phyloP scores from a whole-genome alignment of 1,140 invertebrate genomes.

The Drosophila rufa region DNA sequence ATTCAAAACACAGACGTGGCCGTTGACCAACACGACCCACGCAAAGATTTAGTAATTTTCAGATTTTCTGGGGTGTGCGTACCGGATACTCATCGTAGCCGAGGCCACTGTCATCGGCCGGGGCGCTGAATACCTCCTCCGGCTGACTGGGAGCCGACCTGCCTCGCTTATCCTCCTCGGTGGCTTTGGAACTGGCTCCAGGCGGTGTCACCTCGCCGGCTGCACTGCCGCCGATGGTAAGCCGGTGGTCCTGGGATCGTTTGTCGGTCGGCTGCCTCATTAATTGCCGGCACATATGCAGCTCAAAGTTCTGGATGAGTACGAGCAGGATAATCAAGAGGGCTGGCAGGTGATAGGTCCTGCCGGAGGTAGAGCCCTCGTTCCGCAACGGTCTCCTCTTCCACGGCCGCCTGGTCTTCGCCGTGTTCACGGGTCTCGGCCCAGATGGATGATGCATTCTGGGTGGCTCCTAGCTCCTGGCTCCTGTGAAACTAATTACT shows the following conservation, averaged over 20 bases:
- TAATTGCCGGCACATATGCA: conserved; percentile 75
- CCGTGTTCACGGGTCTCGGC: conserved; percentile 22
- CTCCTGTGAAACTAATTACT: conserved; percentile 52
- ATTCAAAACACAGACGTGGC: conserved; percentile 26
- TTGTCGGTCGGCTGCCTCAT: conserved; percentile 51
- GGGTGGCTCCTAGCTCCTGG: neutral
- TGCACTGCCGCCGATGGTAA: conserved; percentile 30
- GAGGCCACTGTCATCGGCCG: conserved; percentile 53
- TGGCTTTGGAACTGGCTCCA: conserved; percentile 3
- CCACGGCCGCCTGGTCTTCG: conserved; percentile 20
- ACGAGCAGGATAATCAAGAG: conserved; percentile 66
- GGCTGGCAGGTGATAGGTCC: conserved; percentile 61
- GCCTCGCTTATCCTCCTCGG: conserved; percentile 43
- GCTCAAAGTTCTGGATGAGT: conserved; percentile 70
- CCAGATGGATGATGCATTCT: conserved; percentile 40
- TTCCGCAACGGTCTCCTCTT: conserved; percentile 19
- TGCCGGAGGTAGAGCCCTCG: conserved; percentile 4
- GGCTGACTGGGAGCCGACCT: conserved; percentile 62
- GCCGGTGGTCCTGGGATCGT: conserved; percentile 21
- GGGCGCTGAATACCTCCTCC: conserved; percentile 78
- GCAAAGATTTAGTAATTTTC: conserved; percentile 18
- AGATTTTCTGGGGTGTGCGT: conserved; percentile 20
- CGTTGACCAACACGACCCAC: conserved; percentile 32
- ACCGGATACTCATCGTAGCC: conserved; percentile 83
- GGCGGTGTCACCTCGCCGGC: conserved; percentile 29